Evolutionary conservation across 2,888 invertebrate species (phyloP), one percentile per base, ranked within the genome.

Genomic region (Strigamia transsilvanica): DNA sequence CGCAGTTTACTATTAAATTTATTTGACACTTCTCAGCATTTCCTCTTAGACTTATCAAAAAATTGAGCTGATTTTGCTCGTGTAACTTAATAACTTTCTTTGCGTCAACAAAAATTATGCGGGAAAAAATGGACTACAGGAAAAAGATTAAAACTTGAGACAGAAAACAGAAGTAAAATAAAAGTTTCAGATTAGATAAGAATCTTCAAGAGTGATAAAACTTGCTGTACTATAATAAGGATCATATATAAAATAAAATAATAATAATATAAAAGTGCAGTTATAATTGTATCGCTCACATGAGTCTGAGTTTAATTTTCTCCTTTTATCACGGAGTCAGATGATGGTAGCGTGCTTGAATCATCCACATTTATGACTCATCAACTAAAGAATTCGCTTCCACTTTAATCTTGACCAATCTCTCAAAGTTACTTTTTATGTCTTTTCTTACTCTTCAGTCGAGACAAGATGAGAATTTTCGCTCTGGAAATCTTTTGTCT

Each of bases 331-430:
- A 66, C 66, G 15, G 66, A 66, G 66, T 66, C 66, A 66, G 66
- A 66, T 66, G 66, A 66, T 66, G 66, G 66, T 66, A 66, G 66
- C 66, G 23, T 66, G 66, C 66, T 66, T 66, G 66, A 66, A 66
- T 66, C 66, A 66, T 66, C 66, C 66, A 66, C 66, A 66, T 66
- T 66, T 66, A 66, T 66, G 66, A 66, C 66, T 66, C 66, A 66
- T 66, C 66, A 66, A 66, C 27, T 66, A 66, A 66, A 66, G 66
- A 66, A 66, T 66, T 66, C 66, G 66, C 66, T 66, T 27, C 66
- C 66, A 66, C 66, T 66, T 66, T 66, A 66, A 66, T 66, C 66
- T 66, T 66, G 66, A 66, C 66, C 66, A 66, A 66, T 66, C 66
- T 66, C 66, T 66, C 66, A 66, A 66, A 66, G 66, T 66, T 66